These are phyloP conservation scores for Taeniopygia guttata DNA, from an alignment of 2,797 vertebrate genomes.

Conservation along the genomic window DNA sequence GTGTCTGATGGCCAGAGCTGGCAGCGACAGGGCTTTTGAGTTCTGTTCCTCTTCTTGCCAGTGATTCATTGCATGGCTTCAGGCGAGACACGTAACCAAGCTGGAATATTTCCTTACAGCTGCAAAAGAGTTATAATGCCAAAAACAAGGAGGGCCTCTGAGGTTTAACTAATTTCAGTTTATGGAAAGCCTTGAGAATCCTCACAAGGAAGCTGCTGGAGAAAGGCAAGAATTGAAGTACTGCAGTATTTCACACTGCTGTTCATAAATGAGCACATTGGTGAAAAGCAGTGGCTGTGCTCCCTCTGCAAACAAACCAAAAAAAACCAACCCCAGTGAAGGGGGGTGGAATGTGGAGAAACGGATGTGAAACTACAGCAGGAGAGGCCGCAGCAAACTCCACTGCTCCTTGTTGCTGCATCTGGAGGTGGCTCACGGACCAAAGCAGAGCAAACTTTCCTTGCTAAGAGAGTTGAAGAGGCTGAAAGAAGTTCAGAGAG, in stretches of 20 bases:
- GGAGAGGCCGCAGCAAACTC: neutral
- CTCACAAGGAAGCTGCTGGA: neutral
- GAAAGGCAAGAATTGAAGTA: neutral
- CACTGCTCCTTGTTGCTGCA: neutral
- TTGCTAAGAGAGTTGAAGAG: neutral
- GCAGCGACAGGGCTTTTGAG: neutral
- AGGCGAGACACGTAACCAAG: neutral
- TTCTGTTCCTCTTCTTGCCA: constrained; percentile 19
- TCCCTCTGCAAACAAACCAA: neutral
- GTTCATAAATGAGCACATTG: neutral
- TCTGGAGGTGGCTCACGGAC: neutral
- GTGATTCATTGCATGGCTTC: constrained; percentile 16
- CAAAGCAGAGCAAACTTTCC: neutral
- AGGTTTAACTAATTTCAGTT: neutral
- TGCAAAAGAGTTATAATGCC: neutral
- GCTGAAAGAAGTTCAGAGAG: neutral
- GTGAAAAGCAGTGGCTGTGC: neutral
- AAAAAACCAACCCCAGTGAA: rapidly evolving
- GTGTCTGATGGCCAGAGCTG: neutral
- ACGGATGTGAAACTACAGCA: neutral
- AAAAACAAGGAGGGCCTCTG: neutral
- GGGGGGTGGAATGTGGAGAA: neutral
- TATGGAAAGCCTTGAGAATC: neutral
- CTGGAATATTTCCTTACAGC: constrained; percentile 19
- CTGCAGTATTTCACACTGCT: neutral